Percentiles rank a stretch among this genome's conserved stretches.
Evolutionary conservation across 2,113 vertebrate genomes (phyloP).

Genomic region (Raphicerus campestris): DNA sequence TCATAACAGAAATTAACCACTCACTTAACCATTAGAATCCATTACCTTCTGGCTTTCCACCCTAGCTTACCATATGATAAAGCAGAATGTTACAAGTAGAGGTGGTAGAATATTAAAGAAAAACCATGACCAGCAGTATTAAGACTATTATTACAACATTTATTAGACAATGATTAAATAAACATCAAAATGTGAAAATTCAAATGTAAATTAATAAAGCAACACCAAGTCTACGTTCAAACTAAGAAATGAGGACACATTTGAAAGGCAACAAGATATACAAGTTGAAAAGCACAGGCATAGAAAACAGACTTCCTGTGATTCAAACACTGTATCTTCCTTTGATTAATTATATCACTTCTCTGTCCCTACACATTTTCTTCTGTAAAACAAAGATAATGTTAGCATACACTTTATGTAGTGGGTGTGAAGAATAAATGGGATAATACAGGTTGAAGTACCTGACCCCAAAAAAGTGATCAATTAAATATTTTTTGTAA

Average conservation of each 20-base stretch:
- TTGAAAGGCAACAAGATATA: background rate
- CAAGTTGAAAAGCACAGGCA: background rate
- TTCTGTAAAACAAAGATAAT: background rate
- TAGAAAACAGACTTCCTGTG: background rate
- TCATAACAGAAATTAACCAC: background rate
- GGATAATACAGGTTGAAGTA: background rate
- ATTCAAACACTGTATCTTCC: background rate
- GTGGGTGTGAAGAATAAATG: background rate
- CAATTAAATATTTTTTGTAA: background rate
- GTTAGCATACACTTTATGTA: background rate
- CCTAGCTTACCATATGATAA: background rate
- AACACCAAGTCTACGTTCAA: background rate
- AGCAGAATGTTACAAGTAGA: background rate
- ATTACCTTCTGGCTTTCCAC: fast-evolving
- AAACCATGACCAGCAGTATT: background rate
- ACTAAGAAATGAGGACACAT: background rate
- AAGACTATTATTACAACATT: background rate
- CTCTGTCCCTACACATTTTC: background rate
- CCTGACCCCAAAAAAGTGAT: background rate
- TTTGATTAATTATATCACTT: background rate
- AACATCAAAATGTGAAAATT: background rate
- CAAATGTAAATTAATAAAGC: background rate
- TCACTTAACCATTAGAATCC: background rate
- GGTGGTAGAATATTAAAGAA: background rate
- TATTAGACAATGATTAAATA: background rate